A percentile compares a stretch with the other conserved stretches of the same genome.
These are phyloP conservation scores for Polietes domitor DNA, from an alignment of 2,888 invertebrate genomes.

Conservation along the genomic window DNA sequence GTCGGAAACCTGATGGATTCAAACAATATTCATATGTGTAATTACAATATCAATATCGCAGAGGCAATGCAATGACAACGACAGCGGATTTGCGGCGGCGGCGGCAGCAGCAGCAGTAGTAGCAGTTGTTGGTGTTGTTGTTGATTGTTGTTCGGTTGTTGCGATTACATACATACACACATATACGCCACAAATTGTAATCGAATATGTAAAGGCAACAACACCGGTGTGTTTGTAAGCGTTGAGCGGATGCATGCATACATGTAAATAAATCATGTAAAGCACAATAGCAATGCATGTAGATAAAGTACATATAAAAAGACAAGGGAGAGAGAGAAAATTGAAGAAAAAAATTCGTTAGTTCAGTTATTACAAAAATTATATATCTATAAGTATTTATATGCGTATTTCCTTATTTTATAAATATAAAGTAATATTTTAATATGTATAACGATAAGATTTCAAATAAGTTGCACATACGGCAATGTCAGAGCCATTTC, in stretches of 20 bases:
- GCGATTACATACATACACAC: not conserved
- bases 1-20: conserved; percentile 84
- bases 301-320: not conserved
- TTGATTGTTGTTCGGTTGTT: conserved; percentile 1
- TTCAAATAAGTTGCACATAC: too few species aligned
- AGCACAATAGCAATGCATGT: conserved; percentile 6
- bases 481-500: too few species aligned
- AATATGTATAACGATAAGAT: too few species aligned
- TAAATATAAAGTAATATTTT: too few species aligned
- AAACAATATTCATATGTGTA: conserved; percentile 45
- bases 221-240: not conserved
- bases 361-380: conserved; percentile 11
- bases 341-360: not conserved
- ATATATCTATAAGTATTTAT: not conserved
- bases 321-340: not conserved
- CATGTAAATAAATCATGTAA: not conserved
- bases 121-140: conserved; percentile 19
- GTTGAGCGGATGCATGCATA: conserved; percentile 5
- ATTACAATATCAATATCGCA: conserved; percentile 47
- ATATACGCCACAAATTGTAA: not conserved
- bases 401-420: too few species aligned
- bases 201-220: not conserved
- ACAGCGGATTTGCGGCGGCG: not conserved
- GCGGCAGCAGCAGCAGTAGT: conserved; percentile 25
- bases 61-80: not conserved